Percentiles rank a stretch among this genome's conserved stretches.
Conservation (phyloP, 2,113 vertebrate genomes). For the Meriones unguiculatus region DNA sequence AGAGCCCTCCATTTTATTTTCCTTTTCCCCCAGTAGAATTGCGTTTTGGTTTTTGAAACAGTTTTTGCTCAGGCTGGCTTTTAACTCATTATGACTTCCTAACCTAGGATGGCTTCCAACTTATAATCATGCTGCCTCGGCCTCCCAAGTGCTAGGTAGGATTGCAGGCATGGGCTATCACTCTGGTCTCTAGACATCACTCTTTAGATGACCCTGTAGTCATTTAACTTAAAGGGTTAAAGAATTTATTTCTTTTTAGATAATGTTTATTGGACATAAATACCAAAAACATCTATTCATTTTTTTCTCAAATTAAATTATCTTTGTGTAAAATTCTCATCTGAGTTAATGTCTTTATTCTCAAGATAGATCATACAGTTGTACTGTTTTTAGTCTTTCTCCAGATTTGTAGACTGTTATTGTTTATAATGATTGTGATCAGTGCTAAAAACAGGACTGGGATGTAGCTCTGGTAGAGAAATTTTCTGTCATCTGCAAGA, state of each 20-base stretch:
- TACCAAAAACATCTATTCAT: constrained; percentile 44
- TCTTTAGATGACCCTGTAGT: constrained; percentile 55
- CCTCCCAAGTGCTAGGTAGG: not conserved
- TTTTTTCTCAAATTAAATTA: constrained; percentile 32
- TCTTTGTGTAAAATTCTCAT: constrained; percentile 36
- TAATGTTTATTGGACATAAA: not conserved
- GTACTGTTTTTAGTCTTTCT: constrained; percentile 5
- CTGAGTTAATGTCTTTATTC: not conserved
- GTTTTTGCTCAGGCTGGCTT: not conserved
- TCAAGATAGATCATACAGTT: constrained; percentile 2
- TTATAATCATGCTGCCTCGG: not conserved
- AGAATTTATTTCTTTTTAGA: constrained; percentile 24
- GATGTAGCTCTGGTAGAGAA: not conserved
- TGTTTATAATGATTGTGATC: not conserved
- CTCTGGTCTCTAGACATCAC: not conserved
- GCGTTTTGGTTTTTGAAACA: not conserved
- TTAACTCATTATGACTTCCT: not conserved
- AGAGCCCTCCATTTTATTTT: not conserved
- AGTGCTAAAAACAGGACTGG: not conserved
- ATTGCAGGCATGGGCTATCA: not conserved
- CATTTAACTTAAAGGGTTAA: constrained; percentile 36
- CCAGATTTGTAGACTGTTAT: not conserved
- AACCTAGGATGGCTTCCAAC: not conserved
- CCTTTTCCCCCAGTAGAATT: not conserved
- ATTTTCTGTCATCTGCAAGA: not conserved